Evolutionary conservation across 2,888 invertebrate genomes (phyloP), one percentile per base, ranked within the genome.

Genomic region (Rhodophaea formosa): DNA sequence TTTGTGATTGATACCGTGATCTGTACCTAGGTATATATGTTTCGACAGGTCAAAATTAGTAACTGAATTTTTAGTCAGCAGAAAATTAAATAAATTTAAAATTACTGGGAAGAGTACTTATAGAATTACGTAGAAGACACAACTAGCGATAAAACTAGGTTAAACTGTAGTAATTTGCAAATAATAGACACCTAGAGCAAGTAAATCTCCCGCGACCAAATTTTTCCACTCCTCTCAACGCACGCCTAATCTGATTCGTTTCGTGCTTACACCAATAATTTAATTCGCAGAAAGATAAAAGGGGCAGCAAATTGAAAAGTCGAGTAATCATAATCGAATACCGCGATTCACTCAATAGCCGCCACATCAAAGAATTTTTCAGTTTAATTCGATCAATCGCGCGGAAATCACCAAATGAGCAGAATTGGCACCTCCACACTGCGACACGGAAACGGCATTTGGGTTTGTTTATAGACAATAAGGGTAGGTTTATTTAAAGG

Each of bases 261-360:
- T 77, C 72, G 71, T 71, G 74, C 77, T 77, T 76, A 82, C 80
- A 79, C 75, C 76, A 74, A 76, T 72, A 72, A 79, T 78, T 84
- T 80, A 74, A 69, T 72, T 75, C 68, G 67, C 62, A 62, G 60
- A 64, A 65, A 76, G 78, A 74, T 77, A 82, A 70, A 84, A 77
- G 80, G 81, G 81, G 73, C 73, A 69, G 70, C 76, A 86, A 88
- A 88, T 88, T 86, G 86, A 84, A 86, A 86, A 87, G 82, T 84
- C 87, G 82, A 75, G 84, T 86, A 71, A 74, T 74, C 71, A 71
- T 86, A 86, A 89, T 88, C 84, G 81, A 87, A 84, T 88, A 76
- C 69, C 66, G 64, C 65, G 64, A 75, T 74, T 76, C 77, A 70
- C 80, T 82, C 80, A 75, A 80, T 84, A 78, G 74, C 79, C 71